Percentiles rank a stretch among this genome's conserved stretches.
Conservation (phyloP, 2,113 vertebrate species). For the Psilopogon haemacephalus region DNA sequence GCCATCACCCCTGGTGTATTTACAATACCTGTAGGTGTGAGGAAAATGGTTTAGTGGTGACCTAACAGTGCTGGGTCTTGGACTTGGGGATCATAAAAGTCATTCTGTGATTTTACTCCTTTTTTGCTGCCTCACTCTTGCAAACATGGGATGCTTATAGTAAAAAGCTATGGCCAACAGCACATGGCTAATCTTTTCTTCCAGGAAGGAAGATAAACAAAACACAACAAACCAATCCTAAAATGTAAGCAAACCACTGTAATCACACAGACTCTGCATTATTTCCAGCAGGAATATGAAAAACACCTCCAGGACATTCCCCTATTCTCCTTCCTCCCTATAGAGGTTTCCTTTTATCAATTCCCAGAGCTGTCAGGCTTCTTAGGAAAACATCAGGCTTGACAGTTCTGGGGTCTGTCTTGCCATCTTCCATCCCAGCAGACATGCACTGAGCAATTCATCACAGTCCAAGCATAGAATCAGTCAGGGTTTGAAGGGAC, state of each 20-base stretch:
- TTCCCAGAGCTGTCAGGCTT: constrained; percentile 20
- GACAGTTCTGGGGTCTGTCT: constrained; percentile 54
- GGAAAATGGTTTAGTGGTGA: background rate
- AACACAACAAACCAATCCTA: background rate
- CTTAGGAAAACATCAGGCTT: constrained; percentile 32
- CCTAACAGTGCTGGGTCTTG: background rate
- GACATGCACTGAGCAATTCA: constrained; percentile 42
- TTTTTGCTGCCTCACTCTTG: background rate
- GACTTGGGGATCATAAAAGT: background rate
- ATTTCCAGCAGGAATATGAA: background rate
- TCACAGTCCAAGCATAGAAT: constrained; percentile 55
- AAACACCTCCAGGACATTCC: background rate
- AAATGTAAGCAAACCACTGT: background rate
- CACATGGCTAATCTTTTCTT: background rate
- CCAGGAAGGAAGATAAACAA: background rate
- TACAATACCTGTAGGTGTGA: background rate
- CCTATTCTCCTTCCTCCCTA: background rate
- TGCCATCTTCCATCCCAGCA: background rate
- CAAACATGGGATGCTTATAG: background rate
- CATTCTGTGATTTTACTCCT: background rate
- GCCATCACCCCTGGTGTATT: background rate
- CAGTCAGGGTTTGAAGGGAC: no score
- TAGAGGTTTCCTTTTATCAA: background rate
- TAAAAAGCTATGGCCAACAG: background rate
- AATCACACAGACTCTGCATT: background rate